Base-by-base conservation (phyloP, 1,140 invertebrate species). In the Anadara kagoshimensis region DNA sequence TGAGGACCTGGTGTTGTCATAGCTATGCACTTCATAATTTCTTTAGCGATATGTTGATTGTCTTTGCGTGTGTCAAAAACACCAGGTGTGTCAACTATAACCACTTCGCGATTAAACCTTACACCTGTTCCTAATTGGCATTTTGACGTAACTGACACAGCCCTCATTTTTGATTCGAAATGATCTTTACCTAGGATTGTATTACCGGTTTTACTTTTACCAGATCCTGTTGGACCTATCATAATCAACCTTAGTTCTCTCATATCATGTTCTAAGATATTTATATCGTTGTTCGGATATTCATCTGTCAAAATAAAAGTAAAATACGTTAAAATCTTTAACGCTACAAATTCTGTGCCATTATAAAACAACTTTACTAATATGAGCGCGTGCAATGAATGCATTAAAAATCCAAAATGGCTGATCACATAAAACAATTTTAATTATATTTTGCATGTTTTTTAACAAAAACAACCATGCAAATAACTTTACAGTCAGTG, bases 1-100 rank as follows among this genome's bases (percentile, higher is more conserved):
- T 61, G 58, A 22, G 58, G 58, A 36, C 68, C 68, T 18, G 68
- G 68, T 3, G 58, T 8, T 44, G 68, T 54, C 4, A 70, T 7
- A 18, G 14, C 11, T 5, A 71, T 22, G 56, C 69, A 62, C 45
- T 36, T 41, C 5, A 41, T 26, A 14, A 71, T 71, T 26, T 71
- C 69, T 1, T n/a, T 8, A 54, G 44, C 51, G 41, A 51, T 36
- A 20, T 36, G 20, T 8, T 47, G 16, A 14, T 29, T 12, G 10
- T 47, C n/a, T 7, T 14, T 12, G 36, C 24, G 47, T 22, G 65
- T 68, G 47, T 68, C 65, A 18, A 68, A 68, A 14, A 58, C 54
- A 1, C 65, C 65, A 0, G 65, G 65, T 5, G 65, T 68, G 29
- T 68, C 65, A 8, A 68, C 29, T 1, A 64, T 24, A 4, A 22